Evolutionary conservation across 2,113 vertebrate species (phyloP), one percentile per base, ranked within the genome.

Genomic region (Tragelaphus strepsiceros): DNA sequence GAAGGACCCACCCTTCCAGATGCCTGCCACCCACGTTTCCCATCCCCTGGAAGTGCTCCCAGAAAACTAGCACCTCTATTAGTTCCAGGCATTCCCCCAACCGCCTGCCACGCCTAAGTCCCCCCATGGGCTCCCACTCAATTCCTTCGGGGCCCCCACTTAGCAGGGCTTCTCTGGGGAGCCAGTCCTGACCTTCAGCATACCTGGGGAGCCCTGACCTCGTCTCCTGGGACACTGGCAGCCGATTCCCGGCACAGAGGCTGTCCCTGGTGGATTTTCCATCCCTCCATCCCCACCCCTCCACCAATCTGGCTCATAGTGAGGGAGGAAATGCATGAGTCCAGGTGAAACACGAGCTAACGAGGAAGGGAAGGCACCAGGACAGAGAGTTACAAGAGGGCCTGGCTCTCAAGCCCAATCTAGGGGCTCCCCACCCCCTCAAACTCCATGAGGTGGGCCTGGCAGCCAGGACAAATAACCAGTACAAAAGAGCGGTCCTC

Each of bases 61-160:
- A n/a, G 49, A 74, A 86, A 54, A 62, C 6, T 0, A 9, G 17
- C 64, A 7, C 56, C 32, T 51, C 7, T 51, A 6, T 4, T 1
- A 13, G 43, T 6, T 35, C 46, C 74, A 32, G 13, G 61, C 46
- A 35, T 10, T 64, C 32, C 10, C 56, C 46, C 7, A 19, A 53
- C 49, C 2, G 9, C 39, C 21, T 0, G 2, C 32, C 2, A 1
- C 3, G 7, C 10, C 22, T 1, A 56, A 7, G 10, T n/a, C 11
- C 49, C 49, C 49, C 11, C 49, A 49, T 49, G 1, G 17, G 67
- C 7, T 22, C 26, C 81, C 21, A 17, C 28, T 17, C 35, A 17
- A 12, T 15, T 53, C 28, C 85, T 82, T 35, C 30, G 0, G 2
- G 17, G 11, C 1, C 22, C 26, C 56, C 6, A 19, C 26, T 58